Percentiles rank a stretch among this genome's conserved stretches.
phyloP scores from a whole-genome alignment of 2,888 invertebrate genomes.

The Microplitis deprimator region DNA sequence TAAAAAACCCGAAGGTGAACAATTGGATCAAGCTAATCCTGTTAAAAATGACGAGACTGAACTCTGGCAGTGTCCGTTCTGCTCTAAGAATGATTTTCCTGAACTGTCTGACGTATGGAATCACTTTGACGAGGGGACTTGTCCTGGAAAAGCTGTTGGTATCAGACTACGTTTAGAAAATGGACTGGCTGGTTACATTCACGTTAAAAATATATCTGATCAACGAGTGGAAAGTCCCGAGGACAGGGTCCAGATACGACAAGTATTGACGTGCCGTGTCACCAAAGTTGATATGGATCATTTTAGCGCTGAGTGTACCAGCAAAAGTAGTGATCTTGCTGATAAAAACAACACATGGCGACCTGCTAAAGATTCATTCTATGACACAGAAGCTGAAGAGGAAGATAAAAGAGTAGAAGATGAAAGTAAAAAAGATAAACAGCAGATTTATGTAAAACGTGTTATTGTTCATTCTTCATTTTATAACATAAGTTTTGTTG shows the following conservation, averaged over 20 bases:
- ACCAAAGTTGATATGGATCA: conserved; percentile 95
- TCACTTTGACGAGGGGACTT: conserved; percentile 96
- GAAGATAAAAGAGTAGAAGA: conserved; percentile 84
- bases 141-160: conserved; percentile 96
- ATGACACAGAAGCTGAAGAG: conserved; percentile 89
- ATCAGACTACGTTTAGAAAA: conserved; percentile 93
- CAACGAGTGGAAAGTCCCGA: conserved; percentile 94
- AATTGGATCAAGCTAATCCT: conserved; percentile 96
- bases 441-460: conserved; percentile 91
- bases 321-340: conserved; percentile 91
- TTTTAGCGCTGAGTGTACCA: conserved; percentile 94
- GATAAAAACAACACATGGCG: conserved; percentile 95
- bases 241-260: conserved; percentile 88
- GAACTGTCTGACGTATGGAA: conserved; percentile 98
- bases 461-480: conserved; percentile 98
- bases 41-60: conserved; percentile 95
- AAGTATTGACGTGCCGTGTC: conserved; percentile 89
- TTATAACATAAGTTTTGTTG: conserved; percentile 94
- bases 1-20: conserved; percentile 91
- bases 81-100: conserved; percentile 94
- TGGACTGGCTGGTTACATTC: conserved; percentile 92
- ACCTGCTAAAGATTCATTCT: conserved; percentile 90
- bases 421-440: conserved; percentile 87
- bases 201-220: conserved; percentile 94
- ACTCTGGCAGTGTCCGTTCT: conserved; percentile 98